Conservation (phyloP, 2,113 vertebrate genomes). For the Setophaga petechia region DNA sequence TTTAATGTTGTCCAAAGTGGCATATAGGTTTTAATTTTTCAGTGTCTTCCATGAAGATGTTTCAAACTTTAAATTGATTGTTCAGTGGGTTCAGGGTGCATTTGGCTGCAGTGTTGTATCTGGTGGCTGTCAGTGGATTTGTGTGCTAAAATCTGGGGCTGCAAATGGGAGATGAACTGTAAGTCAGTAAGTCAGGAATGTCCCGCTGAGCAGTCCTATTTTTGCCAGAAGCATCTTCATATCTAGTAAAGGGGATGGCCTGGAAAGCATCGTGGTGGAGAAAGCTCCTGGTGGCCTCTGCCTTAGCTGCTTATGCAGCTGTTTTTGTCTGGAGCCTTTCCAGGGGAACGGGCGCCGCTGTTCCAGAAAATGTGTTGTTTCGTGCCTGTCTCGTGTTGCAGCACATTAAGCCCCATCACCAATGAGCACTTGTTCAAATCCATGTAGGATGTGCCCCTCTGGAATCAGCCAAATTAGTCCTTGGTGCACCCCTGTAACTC, state of each 20-base stretch:
- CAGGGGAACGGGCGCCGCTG: neutral
- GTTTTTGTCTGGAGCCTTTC: constrained; percentile 43
- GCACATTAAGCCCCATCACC: neutral
- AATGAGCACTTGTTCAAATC: neutral
- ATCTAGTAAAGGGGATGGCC: neutral
- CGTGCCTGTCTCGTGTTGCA: neutral
- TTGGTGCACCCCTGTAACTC: neutral
- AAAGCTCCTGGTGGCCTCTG: constrained; percentile 36
- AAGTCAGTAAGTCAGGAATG: neutral
- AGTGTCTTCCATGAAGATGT: neutral
- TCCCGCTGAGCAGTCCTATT: neutral
- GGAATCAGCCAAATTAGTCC: neutral
- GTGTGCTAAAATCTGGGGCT: neutral
- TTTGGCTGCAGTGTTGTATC: neutral
- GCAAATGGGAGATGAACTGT: neutral
- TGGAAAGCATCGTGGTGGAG: neutral
- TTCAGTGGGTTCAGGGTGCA: neutral
- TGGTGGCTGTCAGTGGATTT: neutral
- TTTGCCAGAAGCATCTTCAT: constrained; percentile 5
- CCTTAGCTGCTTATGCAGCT: constrained; percentile 58
- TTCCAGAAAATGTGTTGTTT: constrained; percentile 46
- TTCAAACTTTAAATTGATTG: neutral
- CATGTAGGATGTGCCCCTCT: neutral
- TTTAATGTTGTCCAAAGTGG: neutral
- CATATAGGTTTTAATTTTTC: neutral